phyloP scores from a whole-genome alignment of 2,113 vertebrate genomes.

The Siniperca chuatsi region DNA sequence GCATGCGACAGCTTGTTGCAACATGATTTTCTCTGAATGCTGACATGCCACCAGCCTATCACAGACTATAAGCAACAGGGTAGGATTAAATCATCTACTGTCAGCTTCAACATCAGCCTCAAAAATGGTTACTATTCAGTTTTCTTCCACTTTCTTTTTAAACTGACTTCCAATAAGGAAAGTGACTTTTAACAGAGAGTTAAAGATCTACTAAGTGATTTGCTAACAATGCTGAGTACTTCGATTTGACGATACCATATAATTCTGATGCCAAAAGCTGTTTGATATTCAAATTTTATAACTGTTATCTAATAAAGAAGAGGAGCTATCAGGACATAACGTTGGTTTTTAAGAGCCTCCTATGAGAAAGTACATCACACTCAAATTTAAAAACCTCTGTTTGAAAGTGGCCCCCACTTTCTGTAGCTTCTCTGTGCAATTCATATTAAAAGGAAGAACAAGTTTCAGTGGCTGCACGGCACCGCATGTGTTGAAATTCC shows the following conservation, averaged over 20 bases:
- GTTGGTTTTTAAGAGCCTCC: not conserved
- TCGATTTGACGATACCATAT: not conserved
- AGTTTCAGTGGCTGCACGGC: not conserved
- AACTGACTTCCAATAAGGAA: not conserved
- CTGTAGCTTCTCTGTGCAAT: not conserved
- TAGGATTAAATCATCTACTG: slow-evolving; percentile 17
- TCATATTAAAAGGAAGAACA: not conserved
- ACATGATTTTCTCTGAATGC: slow-evolving; percentile 32
- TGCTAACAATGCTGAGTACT: not conserved
- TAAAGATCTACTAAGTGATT: not conserved
- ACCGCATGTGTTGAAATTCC: not conserved
- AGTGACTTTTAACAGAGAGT: not conserved
- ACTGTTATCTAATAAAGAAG: not conserved
- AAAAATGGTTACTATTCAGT: not conserved
- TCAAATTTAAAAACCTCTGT: not conserved
- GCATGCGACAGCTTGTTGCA: slow-evolving; percentile 10
- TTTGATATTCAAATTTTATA: not conserved
- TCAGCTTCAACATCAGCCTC: not conserved
- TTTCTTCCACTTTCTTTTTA: not conserved
- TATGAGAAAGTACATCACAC: not conserved
- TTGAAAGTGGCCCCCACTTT: not conserved
- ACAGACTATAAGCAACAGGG: not conserved
- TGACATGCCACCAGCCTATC: not conserved
- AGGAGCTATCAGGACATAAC: not conserved
- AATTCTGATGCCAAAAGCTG: not conserved